Evolutionary conservation across 2,797 vertebrate genomes (phyloP).

Genomic region (Denticeps clupeoides): DNA sequence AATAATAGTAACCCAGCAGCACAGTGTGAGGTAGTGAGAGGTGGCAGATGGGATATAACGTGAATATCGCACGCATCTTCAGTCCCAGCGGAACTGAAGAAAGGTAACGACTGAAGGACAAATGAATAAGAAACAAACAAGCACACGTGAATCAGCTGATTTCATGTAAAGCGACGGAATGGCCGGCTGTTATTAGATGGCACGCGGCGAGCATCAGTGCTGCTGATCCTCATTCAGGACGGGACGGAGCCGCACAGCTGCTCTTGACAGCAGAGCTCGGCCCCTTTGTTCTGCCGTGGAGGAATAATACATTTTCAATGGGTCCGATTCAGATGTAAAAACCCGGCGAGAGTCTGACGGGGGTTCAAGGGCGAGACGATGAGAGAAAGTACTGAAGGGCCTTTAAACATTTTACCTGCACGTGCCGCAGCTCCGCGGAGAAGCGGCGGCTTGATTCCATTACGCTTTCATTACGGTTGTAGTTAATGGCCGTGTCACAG

Average conservation of each 20-base stretch:
- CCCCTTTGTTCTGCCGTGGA: conserved; percentile 31
- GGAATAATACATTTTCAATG: conserved; percentile 45
- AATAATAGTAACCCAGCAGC: too few relatives aligned
- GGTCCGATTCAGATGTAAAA: conserved; percentile 38
- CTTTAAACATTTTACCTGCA: conserved; percentile 55
- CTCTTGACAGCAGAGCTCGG: conserved; percentile 17
- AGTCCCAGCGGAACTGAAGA: too few relatives aligned
- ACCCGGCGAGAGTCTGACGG: conserved; percentile 30
- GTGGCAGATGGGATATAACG: too few relatives aligned
- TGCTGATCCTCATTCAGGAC: conserved; percentile 49
- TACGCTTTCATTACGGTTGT: conserved; percentile 67
- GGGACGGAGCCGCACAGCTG: conserved; percentile 25
- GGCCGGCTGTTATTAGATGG: too few relatives aligned
- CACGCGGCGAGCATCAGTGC: conserved; percentile 43
- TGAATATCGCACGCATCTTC: too few relatives aligned
- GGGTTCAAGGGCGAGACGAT: conserved; percentile 46
- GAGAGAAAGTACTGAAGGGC: not conserved
- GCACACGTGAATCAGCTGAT: too few relatives aligned
- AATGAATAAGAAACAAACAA: not conserved
- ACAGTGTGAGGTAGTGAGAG: too few relatives aligned
- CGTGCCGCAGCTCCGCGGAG: conserved; percentile 41
- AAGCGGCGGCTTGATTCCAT: conserved; percentile 66
- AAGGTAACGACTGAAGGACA: too few relatives aligned
- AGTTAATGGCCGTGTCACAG: conserved; percentile 71
- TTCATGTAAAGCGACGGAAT: too few relatives aligned